Evolutionary conservation across 2,888 invertebrate genomes (phyloP).

Genomic region (Acronicta alni): DNA sequence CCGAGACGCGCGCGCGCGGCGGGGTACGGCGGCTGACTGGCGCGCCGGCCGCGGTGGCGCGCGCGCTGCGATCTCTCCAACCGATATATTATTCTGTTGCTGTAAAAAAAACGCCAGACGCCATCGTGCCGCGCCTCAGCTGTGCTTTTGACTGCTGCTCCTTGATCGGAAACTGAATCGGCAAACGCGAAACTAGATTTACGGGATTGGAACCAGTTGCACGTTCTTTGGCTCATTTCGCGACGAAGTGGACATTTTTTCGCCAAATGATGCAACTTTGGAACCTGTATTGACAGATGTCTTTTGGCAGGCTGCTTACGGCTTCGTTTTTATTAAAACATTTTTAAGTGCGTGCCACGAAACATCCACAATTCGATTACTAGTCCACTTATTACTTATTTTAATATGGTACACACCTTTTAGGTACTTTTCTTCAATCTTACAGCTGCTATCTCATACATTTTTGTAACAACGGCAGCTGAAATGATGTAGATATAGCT

Average conservation of each 20-base stretch:
- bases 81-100: constrained; percentile 72
- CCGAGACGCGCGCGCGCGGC: constrained; percentile 76
- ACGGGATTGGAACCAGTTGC: constrained; percentile 68
- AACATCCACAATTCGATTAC: neutral
- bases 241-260: constrained; percentile 57
- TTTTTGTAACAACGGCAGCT: no score
- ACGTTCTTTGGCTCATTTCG: constrained; percentile 57
- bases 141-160: constrained; percentile 68
- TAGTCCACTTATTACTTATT: neutral
- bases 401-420: neutral
- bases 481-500: no score
- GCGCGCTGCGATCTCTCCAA: constrained; percentile 82
- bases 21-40: constrained; percentile 82
- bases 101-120: constrained; percentile 71
- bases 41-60: constrained; percentile 66
- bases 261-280: constrained; percentile 28
- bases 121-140: constrained; percentile 64
- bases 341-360: constrained; percentile 34
- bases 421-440: neutral
- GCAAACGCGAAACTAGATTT: constrained; percentile 73
- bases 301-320: constrained; percentile 40
- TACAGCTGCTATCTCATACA: no score
- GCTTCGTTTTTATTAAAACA: constrained; percentile 12
- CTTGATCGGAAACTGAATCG: constrained; percentile 71
- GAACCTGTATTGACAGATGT: constrained; percentile 49